Evolutionary conservation across 2,888 invertebrate genomes (phyloP).

Genomic region (Lasioglossum figueresi): DNA sequence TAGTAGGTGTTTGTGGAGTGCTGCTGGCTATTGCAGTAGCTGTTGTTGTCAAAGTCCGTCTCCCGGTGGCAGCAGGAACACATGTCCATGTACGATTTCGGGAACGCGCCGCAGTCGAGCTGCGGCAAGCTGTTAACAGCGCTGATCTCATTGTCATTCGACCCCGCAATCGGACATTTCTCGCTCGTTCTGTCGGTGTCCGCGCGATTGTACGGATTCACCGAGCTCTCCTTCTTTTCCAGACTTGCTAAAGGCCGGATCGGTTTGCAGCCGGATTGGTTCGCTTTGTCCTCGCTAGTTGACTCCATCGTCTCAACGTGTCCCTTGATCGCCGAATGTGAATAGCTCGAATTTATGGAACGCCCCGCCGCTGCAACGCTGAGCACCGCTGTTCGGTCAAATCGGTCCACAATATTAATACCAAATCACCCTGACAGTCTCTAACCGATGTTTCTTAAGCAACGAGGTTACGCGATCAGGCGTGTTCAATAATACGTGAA

Average conservation of each 20-base stretch:
- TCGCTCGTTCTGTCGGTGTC: constrained; percentile 60
- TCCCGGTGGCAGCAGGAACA: constrained; percentile 66
- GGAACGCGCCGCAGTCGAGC: constrained; percentile 64
- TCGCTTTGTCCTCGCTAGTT: constrained; percentile 45
- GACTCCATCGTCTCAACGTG: constrained; percentile 31
- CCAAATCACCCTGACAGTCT: background rate
- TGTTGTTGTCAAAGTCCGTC: constrained; percentile 32
- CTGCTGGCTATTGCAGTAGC: constrained; percentile 10
- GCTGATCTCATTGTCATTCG: constrained; percentile 54
- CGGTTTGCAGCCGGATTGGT: constrained; percentile 51
- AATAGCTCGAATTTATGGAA: constrained; percentile 49
- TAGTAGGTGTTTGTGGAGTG: constrained; percentile 47
- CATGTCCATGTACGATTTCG: constrained; percentile 64
- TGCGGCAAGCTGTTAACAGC: constrained; percentile 57
- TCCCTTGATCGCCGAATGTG: constrained; percentile 41
- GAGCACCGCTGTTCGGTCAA: background rate
- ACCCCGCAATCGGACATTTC: constrained; percentile 59
- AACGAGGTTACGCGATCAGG: too few relatives aligned
- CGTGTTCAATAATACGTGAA: too few relatives aligned
- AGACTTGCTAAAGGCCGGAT: constrained; percentile 22
- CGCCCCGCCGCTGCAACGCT: background rate
- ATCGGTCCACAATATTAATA: background rate
- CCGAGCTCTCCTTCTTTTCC: constrained; percentile 67
- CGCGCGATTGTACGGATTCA: constrained; percentile 76
- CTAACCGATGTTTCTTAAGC: too few relatives aligned